phyloP scores from a whole-genome alignment of 1,140 invertebrate genomes.

The Oscheius sp. region DNA sequence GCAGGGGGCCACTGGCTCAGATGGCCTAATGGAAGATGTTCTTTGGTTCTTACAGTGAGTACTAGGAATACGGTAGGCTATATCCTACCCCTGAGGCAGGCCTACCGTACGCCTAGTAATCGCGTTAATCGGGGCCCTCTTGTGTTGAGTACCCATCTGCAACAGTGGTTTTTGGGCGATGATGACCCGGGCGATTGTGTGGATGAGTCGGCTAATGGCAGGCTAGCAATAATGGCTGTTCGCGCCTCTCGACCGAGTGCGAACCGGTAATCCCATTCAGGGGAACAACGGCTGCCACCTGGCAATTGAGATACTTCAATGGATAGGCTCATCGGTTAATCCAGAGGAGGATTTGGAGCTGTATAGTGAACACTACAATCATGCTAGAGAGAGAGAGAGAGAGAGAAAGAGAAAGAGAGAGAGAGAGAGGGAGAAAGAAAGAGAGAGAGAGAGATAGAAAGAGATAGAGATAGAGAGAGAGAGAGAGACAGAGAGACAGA shows the following conservation, averaged over 20 bases:
- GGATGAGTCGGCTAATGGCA: background rate
- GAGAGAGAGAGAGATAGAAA: no score
- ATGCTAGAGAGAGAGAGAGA: background rate
- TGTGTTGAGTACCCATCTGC: no score
- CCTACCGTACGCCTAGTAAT: background rate
- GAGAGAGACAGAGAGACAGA: background rate
- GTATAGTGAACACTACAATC: no score
- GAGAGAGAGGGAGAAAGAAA: no score
- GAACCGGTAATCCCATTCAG: background rate
- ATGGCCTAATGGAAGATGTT: no score
- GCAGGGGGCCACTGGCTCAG: background rate
- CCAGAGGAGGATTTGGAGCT: background rate
- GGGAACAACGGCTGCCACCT: background rate
- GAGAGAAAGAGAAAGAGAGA: background rate
- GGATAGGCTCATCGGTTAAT: background rate
- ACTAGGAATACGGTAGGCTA: no score
- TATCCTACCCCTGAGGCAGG: no score
- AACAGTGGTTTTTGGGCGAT: no score
- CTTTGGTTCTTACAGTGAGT: no score
- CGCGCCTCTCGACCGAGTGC: background rate
- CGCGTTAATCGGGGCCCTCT: background rate
- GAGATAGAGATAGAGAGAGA: no score
- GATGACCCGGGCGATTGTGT: background rate
- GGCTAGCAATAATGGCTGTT: conserved; percentile 7
- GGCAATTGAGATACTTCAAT: no score